These are phyloP conservation scores for Cantharis rustica DNA, from an alignment of 2,888 invertebrate genomes.

Conservation along the genomic window DNA sequence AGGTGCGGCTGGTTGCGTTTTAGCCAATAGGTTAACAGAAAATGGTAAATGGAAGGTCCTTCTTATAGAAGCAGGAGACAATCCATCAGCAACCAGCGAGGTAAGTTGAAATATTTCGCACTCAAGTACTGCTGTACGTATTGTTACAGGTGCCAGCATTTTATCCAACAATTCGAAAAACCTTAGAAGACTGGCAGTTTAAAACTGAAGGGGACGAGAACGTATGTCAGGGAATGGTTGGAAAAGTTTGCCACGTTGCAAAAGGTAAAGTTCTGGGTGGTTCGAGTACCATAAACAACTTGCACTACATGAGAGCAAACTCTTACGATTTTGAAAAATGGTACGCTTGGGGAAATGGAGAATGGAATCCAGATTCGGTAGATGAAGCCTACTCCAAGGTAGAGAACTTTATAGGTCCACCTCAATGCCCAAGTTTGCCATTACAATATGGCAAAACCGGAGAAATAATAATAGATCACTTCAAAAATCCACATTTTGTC, in stretches of 20 bases:
- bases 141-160: constrained; percentile 39
- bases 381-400: constrained; percentile 79
- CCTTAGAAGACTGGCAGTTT: constrained; percentile 47
- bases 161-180: constrained; percentile 38
- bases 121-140: background rate
- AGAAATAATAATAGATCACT: constrained; percentile 23
- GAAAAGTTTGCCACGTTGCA: constrained; percentile 50
- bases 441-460: constrained; percentile 24
- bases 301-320: constrained; percentile 61
- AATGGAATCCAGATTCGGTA: constrained; percentile 77
- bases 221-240: constrained; percentile 38
- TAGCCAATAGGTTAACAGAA: constrained; percentile 57
- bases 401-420: constrained; percentile 55
- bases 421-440: background rate
- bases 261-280: constrained; percentile 59
- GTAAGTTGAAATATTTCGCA: constrained; percentile 25
- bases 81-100: constrained; percentile 38
- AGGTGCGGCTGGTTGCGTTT: constrained; percentile 58
- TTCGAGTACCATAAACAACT: constrained; percentile 57
- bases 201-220: constrained; percentile 39
- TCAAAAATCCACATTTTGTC: constrained; percentile 16
- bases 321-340: constrained; percentile 80
- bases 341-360: constrained; percentile 78
- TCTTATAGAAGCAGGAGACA: constrained; percentile 49
- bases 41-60: constrained; percentile 49